Evolutionary conservation across 1,140 invertebrate genomes (phyloP).

Genomic region (Armadillidium nasatum): DNA sequence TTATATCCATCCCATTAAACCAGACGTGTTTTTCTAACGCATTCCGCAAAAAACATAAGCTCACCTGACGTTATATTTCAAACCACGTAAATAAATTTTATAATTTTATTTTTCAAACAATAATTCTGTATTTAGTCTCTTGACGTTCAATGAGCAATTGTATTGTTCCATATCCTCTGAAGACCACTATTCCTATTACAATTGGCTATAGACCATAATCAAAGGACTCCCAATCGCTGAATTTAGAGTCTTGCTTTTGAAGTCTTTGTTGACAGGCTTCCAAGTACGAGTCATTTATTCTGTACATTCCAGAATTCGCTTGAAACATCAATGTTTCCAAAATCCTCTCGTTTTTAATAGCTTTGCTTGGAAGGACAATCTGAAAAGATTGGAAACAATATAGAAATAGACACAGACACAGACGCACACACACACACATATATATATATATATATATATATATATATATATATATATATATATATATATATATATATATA

Average conservation of each 20-base stretch:
- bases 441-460: too few species aligned
- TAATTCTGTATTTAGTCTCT: not conserved
- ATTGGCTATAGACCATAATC: constrained; percentile 60
- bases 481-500: too few species aligned
- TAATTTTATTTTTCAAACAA: not conserved
- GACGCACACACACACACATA: too few species aligned
- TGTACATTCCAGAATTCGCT: constrained; percentile 85
- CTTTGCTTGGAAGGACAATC: constrained; percentile 86
- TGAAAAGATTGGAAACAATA: constrained; percentile 48
- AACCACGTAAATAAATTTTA: not conserved
- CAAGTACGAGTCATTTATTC: constrained; percentile 79
- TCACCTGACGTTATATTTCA: too few species aligned
- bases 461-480: too few species aligned
- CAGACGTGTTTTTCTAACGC: too few species aligned
- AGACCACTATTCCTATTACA: constrained; percentile 1
- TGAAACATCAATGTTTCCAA: constrained; percentile 89
- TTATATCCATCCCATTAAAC: too few species aligned
- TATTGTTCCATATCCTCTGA: not conserved
- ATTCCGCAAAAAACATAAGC: too few species aligned
- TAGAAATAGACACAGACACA: too few species aligned
- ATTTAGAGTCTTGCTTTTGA: constrained; percentile 79
- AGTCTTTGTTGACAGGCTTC: constrained; percentile 79
- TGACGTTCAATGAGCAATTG: not conserved
- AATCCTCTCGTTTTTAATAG: constrained; percentile 86
- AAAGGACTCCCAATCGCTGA: constrained; percentile 72